Percentiles rank a stretch among this genome's conserved stretches.
These are phyloP conservation scores for Agrochola macilenta DNA, from an alignment of 2,888 invertebrate genomes.

Conservation along the genomic window DNA sequence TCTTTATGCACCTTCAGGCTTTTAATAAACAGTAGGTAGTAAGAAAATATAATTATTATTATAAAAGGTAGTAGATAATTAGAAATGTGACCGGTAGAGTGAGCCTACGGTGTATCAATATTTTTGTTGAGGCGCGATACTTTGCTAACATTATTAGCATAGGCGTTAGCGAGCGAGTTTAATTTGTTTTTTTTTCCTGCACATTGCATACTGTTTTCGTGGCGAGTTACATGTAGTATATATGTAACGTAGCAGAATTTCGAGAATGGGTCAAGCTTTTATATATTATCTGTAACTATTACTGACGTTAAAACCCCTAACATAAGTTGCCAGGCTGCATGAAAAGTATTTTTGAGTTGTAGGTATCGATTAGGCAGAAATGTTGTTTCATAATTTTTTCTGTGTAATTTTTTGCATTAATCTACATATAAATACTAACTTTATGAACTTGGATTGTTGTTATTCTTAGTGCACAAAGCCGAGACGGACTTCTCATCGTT, in stretches of 20 bases:
- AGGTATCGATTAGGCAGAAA: too few relatives aligned
- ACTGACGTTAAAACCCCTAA: neutral
- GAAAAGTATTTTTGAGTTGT: too few relatives aligned
- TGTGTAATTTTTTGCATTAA: neutral
- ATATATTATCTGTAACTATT: neutral
- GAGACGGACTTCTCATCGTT: constrained; percentile 11
- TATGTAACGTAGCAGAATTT: neutral
- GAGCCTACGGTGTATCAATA: constrained; percentile 2
- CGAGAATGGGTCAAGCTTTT: neutral
- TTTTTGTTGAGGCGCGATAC: neutral
- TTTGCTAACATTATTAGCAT: constrained; percentile 20
- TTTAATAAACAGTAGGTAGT: neutral
- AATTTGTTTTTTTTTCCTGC: neutral
- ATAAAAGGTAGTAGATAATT: neutral
- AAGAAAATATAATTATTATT: neutral
- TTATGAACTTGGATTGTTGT: constrained; percentile 7
- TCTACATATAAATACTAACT: neutral
- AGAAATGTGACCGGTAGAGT: neutral
- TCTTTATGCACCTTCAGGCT: neutral
- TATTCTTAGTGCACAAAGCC: neutral
- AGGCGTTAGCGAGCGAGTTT: constrained; percentile 23
- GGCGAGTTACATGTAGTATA: neutral
- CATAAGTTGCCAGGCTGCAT: neutral
- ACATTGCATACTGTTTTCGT: neutral
- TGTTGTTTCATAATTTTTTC: neutral